Base-by-base conservation (phyloP, 2,797 vertebrate genomes). In the Poecilia gillii region DNA sequence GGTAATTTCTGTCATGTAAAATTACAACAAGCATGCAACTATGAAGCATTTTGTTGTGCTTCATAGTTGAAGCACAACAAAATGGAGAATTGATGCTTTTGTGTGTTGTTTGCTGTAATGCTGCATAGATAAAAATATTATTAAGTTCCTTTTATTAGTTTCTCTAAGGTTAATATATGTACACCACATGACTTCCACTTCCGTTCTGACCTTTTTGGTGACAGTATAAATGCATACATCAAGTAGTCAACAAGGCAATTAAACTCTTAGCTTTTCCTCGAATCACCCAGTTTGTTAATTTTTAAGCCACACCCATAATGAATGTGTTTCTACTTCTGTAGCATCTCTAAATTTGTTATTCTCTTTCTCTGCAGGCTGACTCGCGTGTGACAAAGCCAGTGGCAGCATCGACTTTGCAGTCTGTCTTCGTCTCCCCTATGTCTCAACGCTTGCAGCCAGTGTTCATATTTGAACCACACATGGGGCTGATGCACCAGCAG, bases 401-500 rank as follows among this genome's bases (percentile, higher is more conserved):
- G 80, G 74, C 85, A 2, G 7, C 90, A 9, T 90, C 89, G 25
- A 76, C 81, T 93, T 95, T 93, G 92, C 96, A 89, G 79, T 95
- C 66, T 87, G 94, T 88, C 75, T 94, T 78, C 53, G 33, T 33
- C 81, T 97, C 55, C 92, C 96, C 73, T 31, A 77, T 92, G 73
- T 45, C 89, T 94, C 71, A 95, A 64, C 88, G 92, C 33, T 92
- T 97, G 25, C 97, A 97, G 83, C 96, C 96, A 0, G 85, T 98
- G 78, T 91, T 97, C 82, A 94, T 97, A 83, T 88, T 97, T 73
- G 96, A 97, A 41, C 96, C 96, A 28, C 85, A 84, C 13, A 95
- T 95, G 0, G 86, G 89, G 20, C 93, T 96, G 57, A 74, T 96
- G 76, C 97, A 95, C 46, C 0, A 95, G 4, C 96, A 96, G 0